Evolutionary conservation across 2,113 vertebrate species (phyloP), one percentile per base, ranked within the genome.

Genomic region (Cariama cristata): DNA sequence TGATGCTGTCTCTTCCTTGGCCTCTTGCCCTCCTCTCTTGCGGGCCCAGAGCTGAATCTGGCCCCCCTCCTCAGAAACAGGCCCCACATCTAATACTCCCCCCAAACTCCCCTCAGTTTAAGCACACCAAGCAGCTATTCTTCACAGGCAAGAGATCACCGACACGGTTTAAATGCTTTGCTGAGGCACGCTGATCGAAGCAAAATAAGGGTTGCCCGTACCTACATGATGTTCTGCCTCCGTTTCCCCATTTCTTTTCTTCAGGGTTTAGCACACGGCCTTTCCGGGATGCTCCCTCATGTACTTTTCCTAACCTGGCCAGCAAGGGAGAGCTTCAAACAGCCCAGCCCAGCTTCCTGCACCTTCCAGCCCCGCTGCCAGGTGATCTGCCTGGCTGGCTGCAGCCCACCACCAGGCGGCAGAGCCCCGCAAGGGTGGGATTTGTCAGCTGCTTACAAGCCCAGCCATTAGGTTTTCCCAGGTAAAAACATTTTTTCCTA

Each of bases 231-330:
- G 20, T 14, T 32, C 72, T 44, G 33, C n/a, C 76, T 86, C 42
- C 1, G 2, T n/a, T 64, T 64, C 69, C 30, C 30, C 20, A 2
- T 21, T 44, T 52, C 60, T 26, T 49, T 32, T 27, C 42, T 14
- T 11, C 12, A 12, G 35, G 24, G 35, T 7, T 27, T 27, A 40
- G 28, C 35, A 9, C 5, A 8, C 4, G 0, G 38, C 12, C 10
- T 9, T 26, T 13, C 30, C 4, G 1, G 69, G 44, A 13, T 9
- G 14, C 24, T 5, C 15, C 21, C 64, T 3, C 5, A 0, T 3
- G 3, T 15, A 5, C 16, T 27, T 13, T 35, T 5, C 89, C 50
- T 23, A 30, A 8, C 20, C 24, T 4, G 21, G 27, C 8, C 32
- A 38, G 62, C 24, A 4, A n/a, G 17, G 42, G 23, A 53, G 22